A percentile compares a stretch with the other conserved stretches of the same genome.
These are phyloP conservation scores for Cladorhizidae sp. DNA, from an alignment of 37 sponge, comb jelly and placozoan species.

Conservation along the genomic window DNA sequence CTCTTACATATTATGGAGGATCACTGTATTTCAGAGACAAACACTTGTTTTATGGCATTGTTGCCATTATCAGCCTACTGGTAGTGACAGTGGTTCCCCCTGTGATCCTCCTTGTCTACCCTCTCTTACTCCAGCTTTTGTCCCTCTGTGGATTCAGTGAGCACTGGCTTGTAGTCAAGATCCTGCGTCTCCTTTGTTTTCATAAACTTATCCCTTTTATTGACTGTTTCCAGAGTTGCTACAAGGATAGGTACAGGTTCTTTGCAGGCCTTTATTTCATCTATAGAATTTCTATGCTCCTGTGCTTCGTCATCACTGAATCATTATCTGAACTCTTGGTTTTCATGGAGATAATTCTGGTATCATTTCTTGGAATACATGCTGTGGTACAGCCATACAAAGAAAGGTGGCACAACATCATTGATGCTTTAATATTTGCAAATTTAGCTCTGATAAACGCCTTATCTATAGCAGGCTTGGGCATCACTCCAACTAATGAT, in stretches of 20 bases:
- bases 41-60: conserved; percentile 28
- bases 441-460: conserved; percentile 1
- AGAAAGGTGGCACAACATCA: neutral
- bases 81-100: conserved; percentile 8
- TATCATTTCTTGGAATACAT: conserved; percentile 8
- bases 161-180: neutral
- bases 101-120: conserved; percentile 7
- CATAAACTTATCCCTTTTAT: conserved; percentile 14
- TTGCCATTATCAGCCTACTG: conserved; percentile 3
- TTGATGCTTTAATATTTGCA: neutral
- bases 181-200: neutral
- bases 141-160: conserved; percentile 16
- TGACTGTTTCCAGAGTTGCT: conserved; percentile 28
- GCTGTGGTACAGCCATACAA: conserved; percentile 16
- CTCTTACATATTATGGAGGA: conserved; percentile 23
- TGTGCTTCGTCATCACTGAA: neutral
- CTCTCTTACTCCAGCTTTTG: neutral
- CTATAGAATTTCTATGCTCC: conserved; percentile 7
- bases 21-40: neutral
- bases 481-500: too few relatives aligned
- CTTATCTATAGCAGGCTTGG: too few relatives aligned
- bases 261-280: conserved; percentile 33
- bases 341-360: neutral
- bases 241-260: conserved; percentile 20
- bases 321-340: neutral